A percentile compares a stretch with the other conserved stretches of the same genome.
Evolutionary conservation across 1,140 invertebrate genomes (phyloP).

Genomic region (Trialeurodes vaporariorum): DNA sequence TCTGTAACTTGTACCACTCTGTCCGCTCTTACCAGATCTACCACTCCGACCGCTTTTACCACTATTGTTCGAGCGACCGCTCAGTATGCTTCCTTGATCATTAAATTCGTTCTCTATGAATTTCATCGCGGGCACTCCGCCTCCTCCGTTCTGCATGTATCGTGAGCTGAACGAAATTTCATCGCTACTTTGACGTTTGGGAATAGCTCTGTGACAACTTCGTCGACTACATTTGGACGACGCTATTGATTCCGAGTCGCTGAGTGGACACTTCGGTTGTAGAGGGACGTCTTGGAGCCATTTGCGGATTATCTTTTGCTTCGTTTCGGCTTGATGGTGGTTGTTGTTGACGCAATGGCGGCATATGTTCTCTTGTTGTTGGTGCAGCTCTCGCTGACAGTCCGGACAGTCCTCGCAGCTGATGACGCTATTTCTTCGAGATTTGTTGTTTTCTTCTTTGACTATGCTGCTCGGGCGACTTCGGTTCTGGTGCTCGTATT

Average conservation of each 20-base stretch:
- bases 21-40: not conserved
- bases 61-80: not conserved
- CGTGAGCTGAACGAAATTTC: not conserved
- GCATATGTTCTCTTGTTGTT: constrained; percentile 32
- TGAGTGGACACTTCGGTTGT: not conserved
- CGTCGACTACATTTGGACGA: not conserved
- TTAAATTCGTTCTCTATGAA: not conserved
- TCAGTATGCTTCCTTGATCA: not conserved
- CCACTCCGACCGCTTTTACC: not conserved
- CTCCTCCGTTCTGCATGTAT: not conserved
- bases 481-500: constrained; percentile 20
- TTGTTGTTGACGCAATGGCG: constrained; percentile 37
- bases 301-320: constrained; percentile 56
- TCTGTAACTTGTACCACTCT: not conserved
- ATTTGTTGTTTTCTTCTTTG: constrained; percentile 33
- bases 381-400: constrained; percentile 35
- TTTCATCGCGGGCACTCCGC: too few relatives aligned
- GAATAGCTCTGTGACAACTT: not conserved
- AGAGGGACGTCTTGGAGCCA: constrained; percentile 58
- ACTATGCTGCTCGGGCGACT: constrained; percentile 37
- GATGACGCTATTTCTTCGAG: constrained; percentile 42
- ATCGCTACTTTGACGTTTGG: not conserved
- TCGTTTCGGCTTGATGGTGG: constrained; percentile 43
- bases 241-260: not conserved
- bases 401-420: constrained; percentile 52